Evolutionary conservation across 2,113 vertebrate genomes (phyloP), one percentile per base, ranked within the genome.

Genomic region (Oncorhynchus kisutch): DNA sequence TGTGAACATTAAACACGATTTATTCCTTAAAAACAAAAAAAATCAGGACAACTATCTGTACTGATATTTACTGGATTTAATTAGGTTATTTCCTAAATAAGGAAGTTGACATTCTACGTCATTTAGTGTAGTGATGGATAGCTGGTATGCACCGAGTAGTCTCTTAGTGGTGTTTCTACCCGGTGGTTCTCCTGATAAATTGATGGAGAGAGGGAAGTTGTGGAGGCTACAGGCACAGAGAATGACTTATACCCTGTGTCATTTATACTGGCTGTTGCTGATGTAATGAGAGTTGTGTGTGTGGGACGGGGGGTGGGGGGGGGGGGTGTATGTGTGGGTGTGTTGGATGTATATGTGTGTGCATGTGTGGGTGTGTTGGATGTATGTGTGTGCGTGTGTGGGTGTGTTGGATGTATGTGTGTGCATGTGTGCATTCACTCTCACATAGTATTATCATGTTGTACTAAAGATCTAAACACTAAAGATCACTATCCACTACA

Each of bases 181-280:
- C 5, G 6, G 34, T 34, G 70, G 29, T 27, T 67, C 14, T 18
- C 59, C 54, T 24, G 76, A 54, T 72, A 67, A 77, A 77, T 66
- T 31, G 45, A 49, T 18, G 39, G 71, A 73, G 16, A 16, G 68
- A 77, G 5, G 71, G 54, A n/a, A 51, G 57, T 48, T 29, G 45
- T 18, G 69, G 64, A 27, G 18, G n/a, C 27, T 72, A 62, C n/a
- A 62, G 71, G n/a, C 49, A n/a, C 49, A 9, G 71, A 59, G 20
- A 78, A n/a, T 72, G 76, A 65, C 70, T 71, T 68, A 67, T 51
- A 67, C 27, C 57, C 27, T 16, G 34, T 62, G 77, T 49, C 51
- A 57, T n/a, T 73, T 64, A 29, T 34, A 45, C 48, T 69, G 49
- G 48, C 49, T 22, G 65, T 20, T 66, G 54, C 49, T 60, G 71